Percentiles rank a stretch among this genome's conserved stretches.
These are phyloP conservation scores for Temnothorax curvispinosus DNA, from an alignment of 1,140 invertebrate species.

Conservation along the genomic window DNA sequence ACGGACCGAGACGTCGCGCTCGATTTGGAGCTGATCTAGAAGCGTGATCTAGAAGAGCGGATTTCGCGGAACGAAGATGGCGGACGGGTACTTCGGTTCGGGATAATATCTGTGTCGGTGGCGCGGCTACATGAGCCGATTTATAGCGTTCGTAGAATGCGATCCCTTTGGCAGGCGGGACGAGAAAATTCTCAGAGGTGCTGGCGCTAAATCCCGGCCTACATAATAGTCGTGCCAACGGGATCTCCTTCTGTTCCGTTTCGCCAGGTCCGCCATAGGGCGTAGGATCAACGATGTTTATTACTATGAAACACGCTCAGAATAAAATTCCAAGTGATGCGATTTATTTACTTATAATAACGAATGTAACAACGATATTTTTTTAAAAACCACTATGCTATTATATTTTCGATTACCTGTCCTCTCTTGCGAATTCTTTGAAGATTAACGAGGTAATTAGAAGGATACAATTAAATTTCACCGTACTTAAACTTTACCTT, in stretches of 20 bases:
- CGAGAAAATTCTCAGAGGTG: slow-evolving; percentile 75
- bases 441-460: background rate
- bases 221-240: slow-evolving; percentile 77
- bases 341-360: background rate
- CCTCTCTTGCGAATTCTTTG: background rate
- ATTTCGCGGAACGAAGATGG: slow-evolving; percentile 66
- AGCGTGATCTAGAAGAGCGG: slow-evolving; percentile 56
- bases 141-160: slow-evolving; percentile 79
- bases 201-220: slow-evolving; percentile 76
- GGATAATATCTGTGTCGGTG: slow-evolving; percentile 55
- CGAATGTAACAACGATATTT: background rate
- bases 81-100: slow-evolving; percentile 9
- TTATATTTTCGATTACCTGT: background rate
- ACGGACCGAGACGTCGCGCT: slow-evolving; percentile 31
- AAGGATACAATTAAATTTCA: background rate
- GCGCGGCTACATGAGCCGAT: slow-evolving; percentile 65
- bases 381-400: background rate
- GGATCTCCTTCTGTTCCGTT: slow-evolving; percentile 23
- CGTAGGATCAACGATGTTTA: background rate
- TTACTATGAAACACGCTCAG: background rate
- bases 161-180: slow-evolving; percentile 77
- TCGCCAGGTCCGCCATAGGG: background rate
- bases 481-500: background rate
- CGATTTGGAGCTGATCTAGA: slow-evolving; percentile 59
- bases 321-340: background rate